Evolutionary conservation across 2,888 invertebrate genomes (phyloP).

Genomic region (Cephus sareptanus): DNA sequence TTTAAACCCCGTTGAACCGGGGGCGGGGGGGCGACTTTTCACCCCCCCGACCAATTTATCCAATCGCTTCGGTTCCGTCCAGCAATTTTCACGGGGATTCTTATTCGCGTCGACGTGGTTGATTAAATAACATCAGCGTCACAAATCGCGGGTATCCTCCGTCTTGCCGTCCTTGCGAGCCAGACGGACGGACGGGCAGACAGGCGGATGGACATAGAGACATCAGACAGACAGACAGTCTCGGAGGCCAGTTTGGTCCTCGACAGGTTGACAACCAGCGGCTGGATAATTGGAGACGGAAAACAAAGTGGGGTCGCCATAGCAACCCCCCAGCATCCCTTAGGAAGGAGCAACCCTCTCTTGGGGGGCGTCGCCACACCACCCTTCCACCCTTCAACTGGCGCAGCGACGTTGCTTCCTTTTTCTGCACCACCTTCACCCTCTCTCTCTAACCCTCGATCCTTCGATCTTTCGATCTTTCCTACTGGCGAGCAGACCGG

Average conservation of each 20-base stretch:
- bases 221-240: too few relatives aligned
- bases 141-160: neutral
- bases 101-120: neutral
- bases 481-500: neutral
- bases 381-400: neutral
- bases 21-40: too few relatives aligned
- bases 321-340: constrained; percentile 48
- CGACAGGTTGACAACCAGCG: constrained; percentile 45
- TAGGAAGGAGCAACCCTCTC: neutral
- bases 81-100: neutral
- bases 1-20: too few relatives aligned
- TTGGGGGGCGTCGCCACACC: neutral
- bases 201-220: too few relatives aligned
- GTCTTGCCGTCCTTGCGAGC: too few relatives aligned
- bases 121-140: neutral
- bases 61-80: too few relatives aligned
- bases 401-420: neutral
- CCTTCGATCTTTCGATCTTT: neutral
- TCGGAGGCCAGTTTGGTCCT: neutral
- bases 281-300: constrained; percentile 51
- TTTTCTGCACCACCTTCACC: neutral
- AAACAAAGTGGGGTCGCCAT: constrained; percentile 52
- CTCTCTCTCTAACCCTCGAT: neutral
- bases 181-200: too few relatives aligned
- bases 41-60: too few relatives aligned